Evolutionary conservation across 2,113 vertebrate genomes (phyloP).

Genomic region (Archilochus colubris): DNA sequence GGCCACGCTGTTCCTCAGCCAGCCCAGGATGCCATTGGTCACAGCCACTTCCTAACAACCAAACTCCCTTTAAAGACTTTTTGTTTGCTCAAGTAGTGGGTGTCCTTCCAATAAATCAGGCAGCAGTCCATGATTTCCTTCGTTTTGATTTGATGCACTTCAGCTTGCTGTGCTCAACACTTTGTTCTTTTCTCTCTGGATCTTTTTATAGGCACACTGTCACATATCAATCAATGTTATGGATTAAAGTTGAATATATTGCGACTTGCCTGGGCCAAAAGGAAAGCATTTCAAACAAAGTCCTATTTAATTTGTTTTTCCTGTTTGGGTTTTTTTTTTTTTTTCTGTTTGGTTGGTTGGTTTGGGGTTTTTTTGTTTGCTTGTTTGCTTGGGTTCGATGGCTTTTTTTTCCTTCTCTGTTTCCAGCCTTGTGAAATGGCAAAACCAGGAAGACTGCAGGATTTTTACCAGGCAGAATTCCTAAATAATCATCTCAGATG

Average conservation of each 20-base stretch:
- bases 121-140: neutral
- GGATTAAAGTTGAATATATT: neutral
- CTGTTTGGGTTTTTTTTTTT: neutral
- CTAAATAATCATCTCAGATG: neutral
- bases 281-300: neutral
- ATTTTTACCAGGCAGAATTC: neutral
- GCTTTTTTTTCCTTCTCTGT: neutral
- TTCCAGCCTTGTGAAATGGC: neutral
- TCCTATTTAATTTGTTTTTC: neutral
- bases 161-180: neutral
- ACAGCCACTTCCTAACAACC: neutral
- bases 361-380: too few relatives aligned
- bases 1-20: too few relatives aligned
- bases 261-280: neutral
- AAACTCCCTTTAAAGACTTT: neutral
- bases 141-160: neutral
- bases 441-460: neutral
- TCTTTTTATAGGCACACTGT: slow-evolving; percentile 17
- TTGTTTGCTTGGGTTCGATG: neutral
- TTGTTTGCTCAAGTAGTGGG: neutral
- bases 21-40: too few relatives aligned
- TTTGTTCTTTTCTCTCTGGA: neutral
- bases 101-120: neutral
- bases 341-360: neutral
- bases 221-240: slow-evolving; percentile 17